Conservation (phyloP, 2,113 vertebrate genomes). For the Cettia cetti region DNA sequence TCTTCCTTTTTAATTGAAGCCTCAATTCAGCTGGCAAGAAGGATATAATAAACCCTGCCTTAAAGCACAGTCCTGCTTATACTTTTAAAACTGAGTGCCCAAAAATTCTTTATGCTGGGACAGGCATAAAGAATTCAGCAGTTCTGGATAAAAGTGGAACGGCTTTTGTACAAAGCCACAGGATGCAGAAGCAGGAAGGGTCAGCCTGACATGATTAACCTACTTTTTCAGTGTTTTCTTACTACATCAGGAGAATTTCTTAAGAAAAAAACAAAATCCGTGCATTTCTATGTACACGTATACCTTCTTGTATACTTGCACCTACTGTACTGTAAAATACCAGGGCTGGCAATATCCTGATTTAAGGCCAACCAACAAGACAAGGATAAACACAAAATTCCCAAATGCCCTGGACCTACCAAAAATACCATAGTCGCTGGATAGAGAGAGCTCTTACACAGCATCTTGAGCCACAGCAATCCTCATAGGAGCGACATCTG, state of each 20-base stretch:
- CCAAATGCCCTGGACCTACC: constrained; percentile 74
- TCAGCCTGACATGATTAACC: not conserved
- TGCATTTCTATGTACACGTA: not conserved
- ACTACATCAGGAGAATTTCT: not conserved
- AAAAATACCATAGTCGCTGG: constrained; percentile 97
- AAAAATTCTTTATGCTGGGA: not conserved
- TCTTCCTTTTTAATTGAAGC: constrained; percentile 17
- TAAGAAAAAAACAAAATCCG: not conserved
- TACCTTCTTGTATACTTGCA: not conserved
- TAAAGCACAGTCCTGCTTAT: not conserved
- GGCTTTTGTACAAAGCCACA: not conserved
- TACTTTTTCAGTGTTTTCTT: not conserved
- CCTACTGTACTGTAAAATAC: not conserved
- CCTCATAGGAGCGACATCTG: constrained; percentile 97
- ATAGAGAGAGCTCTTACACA: constrained; percentile 93
- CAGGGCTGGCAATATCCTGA: not conserved
- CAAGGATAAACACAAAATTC: not conserved
- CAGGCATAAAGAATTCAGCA: not conserved
- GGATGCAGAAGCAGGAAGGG: not conserved
- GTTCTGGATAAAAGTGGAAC: not conserved
- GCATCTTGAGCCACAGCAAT: constrained; percentile 96
- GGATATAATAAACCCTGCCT: not conserved
- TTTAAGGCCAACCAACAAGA: not conserved
- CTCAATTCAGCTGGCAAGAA: not conserved
- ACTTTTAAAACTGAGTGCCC: not conserved